Evolutionary conservation across 2,113 vertebrate species (phyloP), one percentile per base, ranked within the genome.

Genomic region (Lamprotornis superbus): DNA sequence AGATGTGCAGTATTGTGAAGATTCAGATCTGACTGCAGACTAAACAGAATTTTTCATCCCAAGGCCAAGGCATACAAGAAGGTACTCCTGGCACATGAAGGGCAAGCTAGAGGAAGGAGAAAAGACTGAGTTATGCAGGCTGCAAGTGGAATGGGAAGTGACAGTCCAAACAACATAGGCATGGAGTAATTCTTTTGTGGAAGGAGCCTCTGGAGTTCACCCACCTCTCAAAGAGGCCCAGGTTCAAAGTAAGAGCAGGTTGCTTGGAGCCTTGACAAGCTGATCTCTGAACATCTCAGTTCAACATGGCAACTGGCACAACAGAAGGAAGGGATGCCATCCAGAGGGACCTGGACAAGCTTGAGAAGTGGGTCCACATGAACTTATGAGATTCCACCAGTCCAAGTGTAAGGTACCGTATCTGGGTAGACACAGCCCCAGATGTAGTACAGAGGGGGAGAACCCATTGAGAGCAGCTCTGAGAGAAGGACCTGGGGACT

Each of bases 361-460:
- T 49, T 55, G 49, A 35, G 25, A 64, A 71, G 21, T 35, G 35
- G 35, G 6, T 19, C 35, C 42, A n/a, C 20, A 17, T 17, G 30
- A 63, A 30, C 3, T 10, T 40, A 25, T n/a, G 49, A 47, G 47
- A 37, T 5, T 24, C 30, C 37, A 40, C 30, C n/a, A 25, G 9
- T 31, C 25, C 40, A 55, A 25, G 12, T 55, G 65, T 40, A 79
- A 40, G 12, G 40, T 39, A 20, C 24, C 10, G 2, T 6, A 28
- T n/a, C n/a, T 28, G 31, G 19, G n/a, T 37, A 70, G 28, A 46
- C 24, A 53, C 23, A 78, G n/a, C 13, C n/a, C 19, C 33, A 52
- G 39, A 60, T 1, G 0, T 0, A 61, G 15, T 24, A 39, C 28
- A n/a, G 46, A 53, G 23, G 3, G 19, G 14, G 42, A 64, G 65